These are phyloP conservation scores for Vipera latastei DNA, from an alignment of 2,797 vertebrate genomes.

Conservation along the genomic window DNA sequence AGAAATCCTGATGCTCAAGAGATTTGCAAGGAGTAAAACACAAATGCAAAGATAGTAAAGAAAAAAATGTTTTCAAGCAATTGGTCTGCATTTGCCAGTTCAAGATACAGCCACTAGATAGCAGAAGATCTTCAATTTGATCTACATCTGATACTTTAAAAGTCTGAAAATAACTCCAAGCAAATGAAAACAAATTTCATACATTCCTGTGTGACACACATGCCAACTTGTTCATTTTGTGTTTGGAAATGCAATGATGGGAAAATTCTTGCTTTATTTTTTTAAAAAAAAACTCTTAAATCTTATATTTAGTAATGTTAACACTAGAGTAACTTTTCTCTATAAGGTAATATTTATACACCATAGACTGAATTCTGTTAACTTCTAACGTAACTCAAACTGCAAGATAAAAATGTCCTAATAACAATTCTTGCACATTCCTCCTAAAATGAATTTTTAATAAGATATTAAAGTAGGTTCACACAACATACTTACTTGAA, in stretches of 20 bases:
- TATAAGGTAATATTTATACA: neutral
- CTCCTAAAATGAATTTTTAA: neutral
- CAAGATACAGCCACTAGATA: conserved; percentile 66
- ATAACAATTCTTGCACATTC: neutral
- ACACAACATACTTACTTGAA: no score
- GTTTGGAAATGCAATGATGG: conserved; percentile 31
- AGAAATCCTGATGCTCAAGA: neutral
- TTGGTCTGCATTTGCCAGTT: conserved; percentile 43
- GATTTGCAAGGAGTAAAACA: neutral
- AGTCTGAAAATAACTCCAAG: neutral
- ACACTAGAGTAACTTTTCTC: neutral
- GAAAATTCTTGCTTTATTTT: conserved; percentile 22
- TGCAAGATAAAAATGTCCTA: neutral
- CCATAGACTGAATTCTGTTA: neutral
- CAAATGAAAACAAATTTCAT: conserved; percentile 5
- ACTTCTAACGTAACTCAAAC: neutral
- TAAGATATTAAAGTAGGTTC: no score
- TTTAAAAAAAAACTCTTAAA: conserved; percentile 1
- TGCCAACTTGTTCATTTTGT: conserved; percentile 27
- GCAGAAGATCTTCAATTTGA: conserved; percentile 66
- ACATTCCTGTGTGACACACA: conserved; percentile 37
- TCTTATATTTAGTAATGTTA: conserved; percentile 10
- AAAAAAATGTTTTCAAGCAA: conserved; percentile 3
- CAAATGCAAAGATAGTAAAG: neutral
- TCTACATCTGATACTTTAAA: conserved; percentile 12